Conservation (phyloP, 2,888 invertebrate species). For the Adelphocoris suturalis region DNA sequence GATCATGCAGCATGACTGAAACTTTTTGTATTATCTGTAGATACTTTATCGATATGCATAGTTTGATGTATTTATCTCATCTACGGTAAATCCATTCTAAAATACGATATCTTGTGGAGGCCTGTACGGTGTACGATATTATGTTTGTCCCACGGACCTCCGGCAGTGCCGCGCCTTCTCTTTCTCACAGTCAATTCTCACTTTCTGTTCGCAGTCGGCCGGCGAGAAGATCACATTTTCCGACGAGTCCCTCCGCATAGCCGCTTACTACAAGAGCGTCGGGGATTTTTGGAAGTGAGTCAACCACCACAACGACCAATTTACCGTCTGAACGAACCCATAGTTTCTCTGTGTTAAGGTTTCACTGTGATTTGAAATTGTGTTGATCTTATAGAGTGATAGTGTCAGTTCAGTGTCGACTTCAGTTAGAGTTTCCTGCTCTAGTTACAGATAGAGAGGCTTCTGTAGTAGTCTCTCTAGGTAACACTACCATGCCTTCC, state of each 20-base stretch:
- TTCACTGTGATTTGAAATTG: background rate
- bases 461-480: background rate
- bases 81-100: no score
- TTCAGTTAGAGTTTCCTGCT: no score
- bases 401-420: slow-evolving; percentile 21
- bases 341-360: background rate
- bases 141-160: no score
- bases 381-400: background rate
- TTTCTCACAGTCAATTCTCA: background rate
- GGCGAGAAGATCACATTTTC: background rate
- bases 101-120: no score
- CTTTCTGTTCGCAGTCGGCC: slow-evolving; percentile 21
- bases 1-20: no score
- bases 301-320: background rate
- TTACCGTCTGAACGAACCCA: background rate
- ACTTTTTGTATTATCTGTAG: no score
- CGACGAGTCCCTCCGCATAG: slow-evolving; percentile 57
- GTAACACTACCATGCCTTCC: slow-evolving; percentile 55
- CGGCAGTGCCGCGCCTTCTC: background rate
- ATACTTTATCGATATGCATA: no score
- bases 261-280: slow-evolving; percentile 74
- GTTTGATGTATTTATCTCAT: no score
- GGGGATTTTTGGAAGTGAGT: slow-evolving; percentile 75
- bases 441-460: no score
- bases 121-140: no score